Evolutionary conservation across 1,140 invertebrate genomes (phyloP).

Genomic region (Asobara japonica): DNA sequence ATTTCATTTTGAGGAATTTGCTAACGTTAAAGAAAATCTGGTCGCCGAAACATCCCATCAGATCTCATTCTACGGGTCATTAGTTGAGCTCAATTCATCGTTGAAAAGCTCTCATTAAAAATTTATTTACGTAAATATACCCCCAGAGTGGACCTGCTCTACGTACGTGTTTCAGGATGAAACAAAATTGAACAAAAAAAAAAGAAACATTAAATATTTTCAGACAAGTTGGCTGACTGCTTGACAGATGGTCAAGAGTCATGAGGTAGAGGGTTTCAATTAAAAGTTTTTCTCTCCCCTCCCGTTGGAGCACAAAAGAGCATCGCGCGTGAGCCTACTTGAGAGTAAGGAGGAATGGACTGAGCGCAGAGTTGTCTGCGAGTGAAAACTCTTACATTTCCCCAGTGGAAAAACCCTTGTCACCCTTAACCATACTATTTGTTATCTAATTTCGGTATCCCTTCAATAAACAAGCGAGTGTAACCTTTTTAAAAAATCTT

Average conservation of each 20-base stretch:
- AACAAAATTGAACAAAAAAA: neutral
- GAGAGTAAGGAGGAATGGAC: neutral
- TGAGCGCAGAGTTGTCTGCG: neutral
- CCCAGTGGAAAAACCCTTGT: neutral
- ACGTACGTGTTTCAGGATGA: neutral
- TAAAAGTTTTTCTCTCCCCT: neutral
- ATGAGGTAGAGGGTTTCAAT: neutral
- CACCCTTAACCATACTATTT: neutral
- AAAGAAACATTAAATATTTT: neutral
- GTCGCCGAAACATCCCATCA: no score
- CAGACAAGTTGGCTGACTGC: neutral
- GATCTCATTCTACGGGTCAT: no score
- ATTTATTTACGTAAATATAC: neutral
- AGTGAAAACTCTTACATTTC: neutral
- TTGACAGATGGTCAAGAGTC: constrained; percentile 6
- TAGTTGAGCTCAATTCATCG: no score
- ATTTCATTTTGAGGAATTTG: neutral
- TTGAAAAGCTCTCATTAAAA: neutral
- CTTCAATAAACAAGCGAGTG: no score
- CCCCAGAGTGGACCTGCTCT: neutral
- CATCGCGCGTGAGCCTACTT: neutral
- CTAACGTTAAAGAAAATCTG: no score
- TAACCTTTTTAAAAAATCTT: no score
- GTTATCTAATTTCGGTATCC: neutral
- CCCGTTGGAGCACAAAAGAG: neutral